A percentile compares a stretch with the other conserved stretches of the same genome.
phyloP scores from a whole-genome alignment of 2,888 invertebrate genomes.

The Euspilapteryx auroguttella region DNA sequence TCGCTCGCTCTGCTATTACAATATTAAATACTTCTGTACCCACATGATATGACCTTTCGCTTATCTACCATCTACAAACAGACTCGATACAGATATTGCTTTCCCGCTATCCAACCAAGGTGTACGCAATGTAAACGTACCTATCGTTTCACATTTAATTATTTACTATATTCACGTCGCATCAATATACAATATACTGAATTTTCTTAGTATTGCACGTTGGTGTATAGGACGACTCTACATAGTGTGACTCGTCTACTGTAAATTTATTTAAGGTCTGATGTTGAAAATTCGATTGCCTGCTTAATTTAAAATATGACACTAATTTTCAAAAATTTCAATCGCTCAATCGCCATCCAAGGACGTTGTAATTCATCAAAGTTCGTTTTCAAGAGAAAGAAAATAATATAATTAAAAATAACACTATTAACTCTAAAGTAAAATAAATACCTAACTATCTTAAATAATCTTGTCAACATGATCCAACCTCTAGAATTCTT shows the following conservation, averaged over 20 bases:
- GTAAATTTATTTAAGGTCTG: constrained; percentile 37
- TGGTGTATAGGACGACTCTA: too few species aligned
- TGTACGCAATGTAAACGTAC: constrained; percentile 5
- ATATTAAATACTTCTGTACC: constrained; percentile 43
- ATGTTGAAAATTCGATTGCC: constrained; percentile 18
- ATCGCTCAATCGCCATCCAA: constrained; percentile 23
- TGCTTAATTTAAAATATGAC: constrained; percentile 34
- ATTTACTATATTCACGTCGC: constrained; percentile 4
- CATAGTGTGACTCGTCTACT: too few species aligned
- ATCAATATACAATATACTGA: constrained; percentile 18
- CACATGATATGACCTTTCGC: constrained; percentile 54
- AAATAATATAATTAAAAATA: too few species aligned
- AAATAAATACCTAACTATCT: constrained; percentile 62
- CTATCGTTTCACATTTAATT: constrained; percentile 2
- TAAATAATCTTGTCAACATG: constrained; percentile 58
- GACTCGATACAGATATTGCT: constrained; percentile 31
- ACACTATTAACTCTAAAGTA: constrained; percentile 36
- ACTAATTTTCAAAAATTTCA: constrained; percentile 33
- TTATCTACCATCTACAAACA: constrained; percentile 25
- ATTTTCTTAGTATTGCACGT: constrained; percentile 34
- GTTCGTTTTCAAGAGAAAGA: constrained; percentile 32
- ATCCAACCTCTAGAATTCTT: constrained; percentile 56
- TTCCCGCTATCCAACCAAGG: constrained; percentile 18
- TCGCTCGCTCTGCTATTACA: too few species aligned
- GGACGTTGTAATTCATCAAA: constrained; percentile 29